Percentiles rank a stretch among this genome's conserved stretches.
Evolutionary conservation across 1,140 invertebrate genomes (phyloP).

Genomic region (Drosophila pallidifrons): DNA sequence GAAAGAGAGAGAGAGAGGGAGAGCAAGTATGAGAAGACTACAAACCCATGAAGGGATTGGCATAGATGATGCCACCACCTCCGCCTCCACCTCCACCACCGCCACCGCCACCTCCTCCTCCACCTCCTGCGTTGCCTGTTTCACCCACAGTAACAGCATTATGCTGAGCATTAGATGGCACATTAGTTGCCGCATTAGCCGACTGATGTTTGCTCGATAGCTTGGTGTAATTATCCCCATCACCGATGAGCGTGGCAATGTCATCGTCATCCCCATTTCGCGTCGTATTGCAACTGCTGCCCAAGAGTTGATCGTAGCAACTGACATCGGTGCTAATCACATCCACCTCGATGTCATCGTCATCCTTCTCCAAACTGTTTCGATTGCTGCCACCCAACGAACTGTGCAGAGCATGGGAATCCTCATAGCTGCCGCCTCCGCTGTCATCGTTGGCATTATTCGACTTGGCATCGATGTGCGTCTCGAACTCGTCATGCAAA

Average conservation of each 20-base stretch:
- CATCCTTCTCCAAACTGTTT: slow-evolving; percentile 82
- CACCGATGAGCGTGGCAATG: slow-evolving; percentile 57
- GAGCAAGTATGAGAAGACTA: slow-evolving; percentile 36
- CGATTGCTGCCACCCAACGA: slow-evolving; percentile 77
- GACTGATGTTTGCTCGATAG: slow-evolving; percentile 39
- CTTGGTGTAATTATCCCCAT: slow-evolving; percentile 68
- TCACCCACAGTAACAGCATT: slow-evolving; percentile 20
- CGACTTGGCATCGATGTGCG: slow-evolving; percentile 77
- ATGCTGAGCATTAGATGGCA: background rate
- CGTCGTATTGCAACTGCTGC: slow-evolving; percentile 81
- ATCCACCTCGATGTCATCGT: slow-evolving; percentile 83
- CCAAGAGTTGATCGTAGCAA: slow-evolving; percentile 81
- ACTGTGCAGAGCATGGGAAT: slow-evolving; percentile 79
- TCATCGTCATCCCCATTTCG: slow-evolving; percentile 72
- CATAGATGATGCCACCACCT: slow-evolving; percentile 80
- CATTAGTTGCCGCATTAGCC: background rate
- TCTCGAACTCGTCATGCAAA: slow-evolving; percentile 87
- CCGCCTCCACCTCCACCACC: slow-evolving; percentile 56
- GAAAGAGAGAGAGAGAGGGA: background rate
- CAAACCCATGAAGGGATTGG: slow-evolving; percentile 85
- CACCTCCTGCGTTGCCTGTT: slow-evolving; percentile 43
- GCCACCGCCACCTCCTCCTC: slow-evolving; percentile 25
- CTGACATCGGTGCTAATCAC: slow-evolving; percentile 84
- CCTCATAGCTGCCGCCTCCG: slow-evolving; percentile 83
- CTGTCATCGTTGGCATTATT: slow-evolving; percentile 84